phyloP scores from a whole-genome alignment of 2,888 invertebrate genomes.

The Melanargia galathea region DNA sequence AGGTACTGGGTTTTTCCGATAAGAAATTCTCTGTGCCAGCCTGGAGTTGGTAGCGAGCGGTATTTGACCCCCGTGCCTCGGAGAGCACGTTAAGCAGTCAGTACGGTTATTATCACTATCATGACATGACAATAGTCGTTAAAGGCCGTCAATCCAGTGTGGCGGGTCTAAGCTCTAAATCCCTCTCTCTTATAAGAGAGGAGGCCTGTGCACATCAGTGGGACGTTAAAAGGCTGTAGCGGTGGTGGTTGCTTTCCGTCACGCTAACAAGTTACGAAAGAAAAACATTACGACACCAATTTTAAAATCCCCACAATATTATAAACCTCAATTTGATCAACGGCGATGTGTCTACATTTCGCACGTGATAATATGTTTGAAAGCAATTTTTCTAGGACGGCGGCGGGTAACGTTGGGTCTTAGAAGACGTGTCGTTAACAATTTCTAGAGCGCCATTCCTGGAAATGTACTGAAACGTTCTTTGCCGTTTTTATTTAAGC shows the following conservation, averaged over 20 bases:
- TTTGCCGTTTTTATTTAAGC: constrained; percentile 22
- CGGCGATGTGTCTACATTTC: neutral
- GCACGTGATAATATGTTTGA: neutral
- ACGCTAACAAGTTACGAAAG: neutral
- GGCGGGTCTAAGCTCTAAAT: too few species aligned
- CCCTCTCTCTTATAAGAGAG: too few species aligned
- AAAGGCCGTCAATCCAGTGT: too few species aligned
- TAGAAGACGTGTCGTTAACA: constrained; percentile 21
- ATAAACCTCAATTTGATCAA: neutral
- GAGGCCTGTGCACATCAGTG: too few species aligned
- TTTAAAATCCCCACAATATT: neutral
- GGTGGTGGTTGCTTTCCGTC: neutral
- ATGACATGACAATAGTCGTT: too few species aligned
- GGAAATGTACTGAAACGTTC: constrained; percentile 5
- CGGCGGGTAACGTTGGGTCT: neutral
- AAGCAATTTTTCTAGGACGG: constrained; percentile 1
- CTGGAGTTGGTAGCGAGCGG: too few species aligned
- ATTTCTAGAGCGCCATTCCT: constrained; percentile 14
- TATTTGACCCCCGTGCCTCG: too few species aligned
- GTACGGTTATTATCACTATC: too few species aligned
- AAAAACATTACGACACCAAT: neutral
- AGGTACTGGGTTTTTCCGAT: too few species aligned
- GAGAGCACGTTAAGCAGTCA: too few species aligned
- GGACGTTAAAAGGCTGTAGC: too few species aligned
- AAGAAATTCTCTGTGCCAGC: too few species aligned